Evolutionary conservation across 2,113 vertebrate species (phyloP).

Genomic region (Grus americana): DNA sequence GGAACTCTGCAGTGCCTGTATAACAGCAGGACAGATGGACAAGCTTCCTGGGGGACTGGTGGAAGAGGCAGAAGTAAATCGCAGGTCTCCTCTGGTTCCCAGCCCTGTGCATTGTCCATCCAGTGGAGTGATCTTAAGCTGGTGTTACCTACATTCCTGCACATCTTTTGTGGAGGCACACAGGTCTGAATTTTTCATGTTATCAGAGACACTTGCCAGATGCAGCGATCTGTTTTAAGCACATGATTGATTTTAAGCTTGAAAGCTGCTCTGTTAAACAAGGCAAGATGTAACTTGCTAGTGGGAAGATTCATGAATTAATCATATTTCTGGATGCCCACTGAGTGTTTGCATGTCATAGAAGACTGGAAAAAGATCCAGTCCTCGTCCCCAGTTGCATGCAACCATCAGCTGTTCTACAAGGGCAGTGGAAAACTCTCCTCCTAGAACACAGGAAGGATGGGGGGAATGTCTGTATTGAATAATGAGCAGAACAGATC

Average conservation of each 20-base stretch:
- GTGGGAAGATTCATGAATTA: not conserved
- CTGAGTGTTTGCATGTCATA: not conserved
- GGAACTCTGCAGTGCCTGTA: not conserved
- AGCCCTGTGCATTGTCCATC: not conserved
- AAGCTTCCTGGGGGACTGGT: not conserved
- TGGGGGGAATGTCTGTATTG: not conserved
- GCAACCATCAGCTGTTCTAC: accelerated
- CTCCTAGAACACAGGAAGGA: not conserved
- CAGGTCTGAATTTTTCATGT: not conserved
- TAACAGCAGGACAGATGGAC: not conserved
- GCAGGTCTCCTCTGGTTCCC: not conserved
- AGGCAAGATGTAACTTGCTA: not conserved
- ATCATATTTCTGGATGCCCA: not conserved
- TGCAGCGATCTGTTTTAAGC: not conserved
- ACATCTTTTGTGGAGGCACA: not conserved
- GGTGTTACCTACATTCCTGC: not conserved
- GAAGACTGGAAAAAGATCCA: not conserved
- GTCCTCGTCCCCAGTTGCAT: not conserved
- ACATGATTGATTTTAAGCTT: not conserved
- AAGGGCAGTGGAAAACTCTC: not conserved
- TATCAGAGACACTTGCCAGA: not conserved
- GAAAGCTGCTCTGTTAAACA: not conserved
- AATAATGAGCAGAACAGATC: not conserved
- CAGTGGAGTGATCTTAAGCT: not conserved
- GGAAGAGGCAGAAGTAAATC: not conserved